Base-by-base conservation (phyloP, 2,888 invertebrate species). In the Drosophila nr. perissopoda region DNA sequence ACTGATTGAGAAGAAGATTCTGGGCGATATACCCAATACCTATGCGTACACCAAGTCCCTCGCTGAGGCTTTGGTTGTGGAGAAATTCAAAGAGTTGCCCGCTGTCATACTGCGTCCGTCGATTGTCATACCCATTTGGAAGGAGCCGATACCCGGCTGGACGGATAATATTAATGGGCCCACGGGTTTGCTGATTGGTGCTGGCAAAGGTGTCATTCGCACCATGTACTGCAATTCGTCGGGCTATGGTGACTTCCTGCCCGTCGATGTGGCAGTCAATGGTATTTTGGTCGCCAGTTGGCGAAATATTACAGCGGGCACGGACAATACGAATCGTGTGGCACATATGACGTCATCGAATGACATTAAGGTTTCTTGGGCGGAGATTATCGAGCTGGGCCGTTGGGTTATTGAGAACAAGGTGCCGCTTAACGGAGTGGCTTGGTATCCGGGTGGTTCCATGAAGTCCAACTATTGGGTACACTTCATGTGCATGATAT, bases 91-190 rank as follows among this genome's bases (percentile, higher is more conserved):
- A 2, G 94, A 95, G 33, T 93, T 99, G 10, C 98, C 98, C 0
- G 94, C 96, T 0, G 94, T 97, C 63, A 96, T 99, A 64, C 93
- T 98, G 31, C 94, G 99, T 79, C 98, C 98, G 2, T 98, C 98
- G 0, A 97, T 98, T 84, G 96, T 99, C 29, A 97, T 98, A 70
- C 98, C 98, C 2, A 95, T 97, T 52, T 97, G 96, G 96, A 95
- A 95, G 88, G 97, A 97, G 72, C 97, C 97, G 0, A 90, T 97
- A 1, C 97, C 97, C 0, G 98, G 97, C 8, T 97, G 98, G 98
- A 97, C 98, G 0, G 98, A 98, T 92, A 98, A 98, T 89, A 96
- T 97, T 64, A 98, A 98, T 89, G 98, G 98, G n/a, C 98, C 98
- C 0, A 96, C 96, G 1, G 98, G 98, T 10, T 93, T 97, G 2